phyloP scores from a whole-genome alignment of 1,140 invertebrate genomes.

The Macrotrachela quadricornifera region DNA sequence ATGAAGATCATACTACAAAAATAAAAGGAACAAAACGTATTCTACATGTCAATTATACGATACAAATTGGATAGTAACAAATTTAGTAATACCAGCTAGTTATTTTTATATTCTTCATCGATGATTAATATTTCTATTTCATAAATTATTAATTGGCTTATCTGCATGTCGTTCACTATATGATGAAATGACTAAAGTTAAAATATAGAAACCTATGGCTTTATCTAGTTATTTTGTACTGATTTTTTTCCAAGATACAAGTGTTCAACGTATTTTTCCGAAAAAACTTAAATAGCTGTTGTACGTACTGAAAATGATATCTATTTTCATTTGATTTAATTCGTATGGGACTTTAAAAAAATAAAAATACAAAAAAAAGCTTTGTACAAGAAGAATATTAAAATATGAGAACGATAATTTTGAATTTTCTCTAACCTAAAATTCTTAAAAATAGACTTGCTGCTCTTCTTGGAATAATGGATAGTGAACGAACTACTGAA shows the following conservation, averaged over 20 bases:
- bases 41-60: slow-evolving; percentile 82
- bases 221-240: too few species aligned
- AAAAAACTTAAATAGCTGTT: slow-evolving; percentile 64
- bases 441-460: too few species aligned
- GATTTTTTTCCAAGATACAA: neutral
- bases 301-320: slow-evolving; percentile 64
- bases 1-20: slow-evolving; percentile 1
- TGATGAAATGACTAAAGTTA: too few species aligned
- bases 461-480: too few species aligned
- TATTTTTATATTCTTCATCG: slow-evolving; percentile 82
- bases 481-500: too few species aligned
- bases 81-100: slow-evolving; percentile 85
- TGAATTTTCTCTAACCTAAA: too few species aligned
- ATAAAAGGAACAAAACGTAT: slow-evolving; percentile 1
- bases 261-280: neutral
- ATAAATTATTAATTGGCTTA: slow-evolving; percentile 83
- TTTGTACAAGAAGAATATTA: slow-evolving; percentile 98
- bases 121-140: slow-evolving; percentile 78
- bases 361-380: slow-evolving; percentile 63
- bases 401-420: slow-evolving; percentile 82
- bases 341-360: slow-evolving; percentile 65
- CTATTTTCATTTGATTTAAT: slow-evolving; percentile 94
- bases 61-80: slow-evolving; percentile 66
- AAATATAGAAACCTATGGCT: too few species aligned
- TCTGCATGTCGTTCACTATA: slow-evolving; percentile 80